A percentile compares a stretch with the other conserved stretches of the same genome.
Conservation (phyloP, 2,888 invertebrate genomes). For the Microchrysa polita region DNA sequence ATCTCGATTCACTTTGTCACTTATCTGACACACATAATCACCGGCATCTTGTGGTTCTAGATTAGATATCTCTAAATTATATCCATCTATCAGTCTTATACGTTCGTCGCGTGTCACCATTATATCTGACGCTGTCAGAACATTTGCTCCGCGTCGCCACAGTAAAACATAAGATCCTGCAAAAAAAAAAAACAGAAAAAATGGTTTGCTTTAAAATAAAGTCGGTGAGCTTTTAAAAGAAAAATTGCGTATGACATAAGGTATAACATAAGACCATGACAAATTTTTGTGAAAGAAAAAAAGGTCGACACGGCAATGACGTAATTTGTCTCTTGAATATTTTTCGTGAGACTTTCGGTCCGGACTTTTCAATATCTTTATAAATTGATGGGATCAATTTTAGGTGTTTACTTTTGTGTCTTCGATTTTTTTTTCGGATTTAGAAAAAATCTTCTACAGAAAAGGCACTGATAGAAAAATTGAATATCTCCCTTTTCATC, state of each 20-base stretch:
- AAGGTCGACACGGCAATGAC: no score
- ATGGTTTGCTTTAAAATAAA: neutral
- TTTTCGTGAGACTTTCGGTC: neutral
- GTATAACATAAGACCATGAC: no score
- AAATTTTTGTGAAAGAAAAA: no score
- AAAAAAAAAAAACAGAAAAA: constrained; percentile 44
- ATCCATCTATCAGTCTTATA: constrained; percentile 75
- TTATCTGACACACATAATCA: constrained; percentile 79
- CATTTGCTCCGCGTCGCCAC: constrained; percentile 76
- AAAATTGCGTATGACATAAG: neutral
- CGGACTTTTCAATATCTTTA: neutral
- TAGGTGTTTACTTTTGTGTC: neutral
- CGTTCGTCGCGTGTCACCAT: constrained; percentile 77
- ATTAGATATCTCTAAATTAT: constrained; percentile 76
- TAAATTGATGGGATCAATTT: neutral
- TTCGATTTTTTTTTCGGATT: neutral
- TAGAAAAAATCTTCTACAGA: neutral
- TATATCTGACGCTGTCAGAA: constrained; percentile 76
- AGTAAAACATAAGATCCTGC: constrained; percentile 73
- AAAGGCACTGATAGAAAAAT: neutral
- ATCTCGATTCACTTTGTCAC: constrained; percentile 74
- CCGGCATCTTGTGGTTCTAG: constrained; percentile 74
- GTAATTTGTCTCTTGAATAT: neutral
- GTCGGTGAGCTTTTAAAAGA: neutral
- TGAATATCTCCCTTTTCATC: neutral